These are phyloP conservation scores for Lucilia sericata DNA, from an alignment of 1,140 invertebrate genomes.

Conservation along the genomic window DNA sequence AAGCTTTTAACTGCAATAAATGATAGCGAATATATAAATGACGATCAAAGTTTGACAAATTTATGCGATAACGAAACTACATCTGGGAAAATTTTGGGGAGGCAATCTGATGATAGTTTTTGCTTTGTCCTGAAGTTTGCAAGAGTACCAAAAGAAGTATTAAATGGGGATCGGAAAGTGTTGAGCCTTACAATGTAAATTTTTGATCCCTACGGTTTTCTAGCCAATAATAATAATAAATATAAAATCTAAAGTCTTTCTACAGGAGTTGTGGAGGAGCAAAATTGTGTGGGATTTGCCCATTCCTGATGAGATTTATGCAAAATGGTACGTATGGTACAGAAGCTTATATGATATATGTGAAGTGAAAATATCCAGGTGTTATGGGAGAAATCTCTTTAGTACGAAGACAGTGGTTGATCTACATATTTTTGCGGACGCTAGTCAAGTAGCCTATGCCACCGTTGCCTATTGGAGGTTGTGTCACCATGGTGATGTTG, in stretches of 20 bases:
- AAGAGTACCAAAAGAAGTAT: no score
- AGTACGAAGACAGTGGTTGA: not conserved
- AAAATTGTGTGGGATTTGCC: conserved; percentile 27
- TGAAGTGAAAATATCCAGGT: not conserved
- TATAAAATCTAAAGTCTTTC: conserved; percentile 5
- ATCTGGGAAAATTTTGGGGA: no score
- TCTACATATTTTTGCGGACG: conserved; percentile 12
- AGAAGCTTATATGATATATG: not conserved
- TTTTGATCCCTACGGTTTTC: no score
- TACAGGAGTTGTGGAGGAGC: conserved; percentile 25
- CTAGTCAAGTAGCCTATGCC: not conserved
- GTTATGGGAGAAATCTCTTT: not conserved
- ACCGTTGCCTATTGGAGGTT: not conserved
- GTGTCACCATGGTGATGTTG: not conserved
- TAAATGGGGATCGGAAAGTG: no score
- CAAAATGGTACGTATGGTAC: conserved; percentile 31
- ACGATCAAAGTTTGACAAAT: not conserved
- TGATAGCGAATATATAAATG: not conserved
- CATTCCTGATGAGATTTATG: not conserved
- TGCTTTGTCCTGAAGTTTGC: no score
- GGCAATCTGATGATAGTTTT: no score
- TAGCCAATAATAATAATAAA: not conserved
- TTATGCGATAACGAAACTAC: not conserved
- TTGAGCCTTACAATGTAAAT: no score
- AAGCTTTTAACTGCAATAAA: not conserved